Evolutionary conservation across 2,113 vertebrate genomes (phyloP).

Genomic region (Nettapus auritus): DNA sequence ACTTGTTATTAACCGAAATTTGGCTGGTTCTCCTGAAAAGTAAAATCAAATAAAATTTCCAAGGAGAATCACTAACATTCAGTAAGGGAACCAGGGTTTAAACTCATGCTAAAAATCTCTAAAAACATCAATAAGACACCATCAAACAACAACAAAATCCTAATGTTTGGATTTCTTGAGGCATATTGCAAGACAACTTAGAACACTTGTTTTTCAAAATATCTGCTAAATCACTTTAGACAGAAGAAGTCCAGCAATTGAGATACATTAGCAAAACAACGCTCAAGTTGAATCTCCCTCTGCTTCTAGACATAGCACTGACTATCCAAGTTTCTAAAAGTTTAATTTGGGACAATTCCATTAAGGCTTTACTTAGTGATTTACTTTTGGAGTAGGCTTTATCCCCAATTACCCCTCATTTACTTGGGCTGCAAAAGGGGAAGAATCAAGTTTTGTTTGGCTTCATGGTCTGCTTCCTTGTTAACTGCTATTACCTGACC

Average conservation of each 20-base stretch:
- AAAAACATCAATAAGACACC: neutral
- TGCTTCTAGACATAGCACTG: neutral
- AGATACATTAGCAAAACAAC: neutral
- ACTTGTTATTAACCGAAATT: neutral
- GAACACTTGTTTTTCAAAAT: neutral
- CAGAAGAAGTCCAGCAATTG: neutral
- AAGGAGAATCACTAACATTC: neutral
- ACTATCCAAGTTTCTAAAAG: neutral
- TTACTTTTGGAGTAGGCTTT: neutral
- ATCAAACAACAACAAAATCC: neutral
- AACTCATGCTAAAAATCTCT: neutral
- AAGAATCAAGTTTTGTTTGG: neutral
- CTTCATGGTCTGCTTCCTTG: neutral
- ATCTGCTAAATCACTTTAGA: neutral
- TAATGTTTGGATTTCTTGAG: neutral
- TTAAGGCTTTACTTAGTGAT: neutral
- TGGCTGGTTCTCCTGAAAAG: neutral
- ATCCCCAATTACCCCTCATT: neutral
- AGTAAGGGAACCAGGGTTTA: neutral
- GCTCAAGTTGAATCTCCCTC: neutral
- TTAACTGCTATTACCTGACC: neutral
- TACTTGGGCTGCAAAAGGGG: neutral
- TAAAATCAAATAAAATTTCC: neutral
- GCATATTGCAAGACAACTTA: neutral
- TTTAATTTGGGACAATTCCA: neutral